Evolutionary conservation across 2,888 invertebrate species (phyloP), one percentile per base, ranked within the genome.

Genomic region (Fragum whitleyi): DNA sequence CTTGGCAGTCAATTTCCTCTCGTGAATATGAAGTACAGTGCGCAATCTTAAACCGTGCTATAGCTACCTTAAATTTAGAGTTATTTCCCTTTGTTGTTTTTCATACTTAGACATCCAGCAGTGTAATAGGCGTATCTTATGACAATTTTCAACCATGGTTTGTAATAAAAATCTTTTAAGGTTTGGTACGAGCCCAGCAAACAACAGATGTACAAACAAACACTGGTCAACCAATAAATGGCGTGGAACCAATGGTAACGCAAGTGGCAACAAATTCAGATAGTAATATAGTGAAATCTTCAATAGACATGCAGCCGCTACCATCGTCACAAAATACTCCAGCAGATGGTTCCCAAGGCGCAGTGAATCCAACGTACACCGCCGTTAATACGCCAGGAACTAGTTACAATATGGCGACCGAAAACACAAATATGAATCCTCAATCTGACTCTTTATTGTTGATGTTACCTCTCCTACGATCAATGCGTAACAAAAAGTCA

Each of bases 311-410:
- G 26, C 23, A 57, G 23, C 57, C 23, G 23, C 21, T 28, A 23
- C 14, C 32, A 62, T 6, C 32, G 6, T 29, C 32, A n/a, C 5
- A 14, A 62, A 62, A 32, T 16, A 62, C 28, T 19, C 62, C 32
- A 9, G 16, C 62, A 32, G 36, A 19, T 28, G 62, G 23, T 62
- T 16, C 26, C 28, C 62, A 29, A 9, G 62, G 9, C n/a, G 14
- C 29, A n/a, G 21, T 32, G 28, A 62, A 62, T n/a, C 62, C 62
- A 62, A 1, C 62, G n/a, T 62, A 62, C 36, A n/a, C 9, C 3
- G 29, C 62, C 9, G n/a, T 62, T 36, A 36, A 28, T n/a, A 23
- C 32, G 21, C 32, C 16, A 19, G 62, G 5, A 32, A 62, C 32
- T 36, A 47, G 47, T n/a, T 47, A 47, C 47, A 47, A 47, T n/a